Percentiles rank a stretch among this genome's conserved stretches.
Evolutionary conservation across 2,797 vertebrate species (phyloP).

Genomic region (Loris lydekkerianus): DNA sequence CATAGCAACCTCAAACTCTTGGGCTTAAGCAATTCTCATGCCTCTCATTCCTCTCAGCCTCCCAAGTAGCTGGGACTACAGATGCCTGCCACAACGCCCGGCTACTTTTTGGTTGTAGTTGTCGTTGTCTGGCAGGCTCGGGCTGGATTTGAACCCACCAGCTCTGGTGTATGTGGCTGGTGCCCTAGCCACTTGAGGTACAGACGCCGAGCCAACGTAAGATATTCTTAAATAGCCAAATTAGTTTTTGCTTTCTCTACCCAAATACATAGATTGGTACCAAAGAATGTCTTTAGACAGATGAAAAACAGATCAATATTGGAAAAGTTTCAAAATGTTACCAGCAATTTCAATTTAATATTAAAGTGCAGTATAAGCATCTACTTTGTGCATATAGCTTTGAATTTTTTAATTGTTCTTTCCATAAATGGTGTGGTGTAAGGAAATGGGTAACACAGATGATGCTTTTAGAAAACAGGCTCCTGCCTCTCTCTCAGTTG

Average conservation of each 20-base stretch:
- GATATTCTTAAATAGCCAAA: background rate
- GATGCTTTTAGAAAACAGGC: background rate
- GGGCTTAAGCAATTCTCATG: no score
- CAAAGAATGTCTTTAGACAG: background rate
- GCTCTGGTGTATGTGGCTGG: no score
- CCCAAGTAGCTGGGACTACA: no score
- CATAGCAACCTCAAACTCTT: no score
- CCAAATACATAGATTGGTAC: conserved; percentile 22
- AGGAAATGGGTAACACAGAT: background rate
- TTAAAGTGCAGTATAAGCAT: conserved; percentile 6
- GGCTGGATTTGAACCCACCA: no score
- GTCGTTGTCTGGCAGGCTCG: no score
- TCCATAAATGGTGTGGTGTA: background rate
- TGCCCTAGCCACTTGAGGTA: no score
- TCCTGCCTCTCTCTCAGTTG: background rate
- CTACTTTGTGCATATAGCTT: background rate
- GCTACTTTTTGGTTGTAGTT: no score
- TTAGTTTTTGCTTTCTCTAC: conserved; percentile 49
- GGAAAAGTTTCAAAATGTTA: conserved; percentile 20
- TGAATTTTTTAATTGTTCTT: background rate
- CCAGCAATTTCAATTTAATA: background rate
- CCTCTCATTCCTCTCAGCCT: no score
- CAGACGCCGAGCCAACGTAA: background rate
- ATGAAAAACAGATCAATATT: background rate
- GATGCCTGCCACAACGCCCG: no score